Evolutionary conservation across 2,797 vertebrate species (phyloP).

Genomic region (Psittacula echo): DNA sequence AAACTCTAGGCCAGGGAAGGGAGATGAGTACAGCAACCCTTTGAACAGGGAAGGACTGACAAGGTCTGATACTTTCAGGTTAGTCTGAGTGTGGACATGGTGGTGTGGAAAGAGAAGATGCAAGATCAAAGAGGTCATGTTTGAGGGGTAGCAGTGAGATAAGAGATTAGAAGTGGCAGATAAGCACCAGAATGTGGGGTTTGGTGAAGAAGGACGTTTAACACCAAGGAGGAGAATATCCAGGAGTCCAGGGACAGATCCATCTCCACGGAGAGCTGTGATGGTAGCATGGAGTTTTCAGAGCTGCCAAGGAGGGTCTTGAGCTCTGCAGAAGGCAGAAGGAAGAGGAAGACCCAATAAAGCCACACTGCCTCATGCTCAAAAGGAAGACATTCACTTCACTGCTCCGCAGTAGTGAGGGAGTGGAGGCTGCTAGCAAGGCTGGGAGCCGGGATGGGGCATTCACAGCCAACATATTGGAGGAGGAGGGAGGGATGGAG

Average conservation of each 20-base stretch:
- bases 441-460: neutral
- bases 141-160: neutral
- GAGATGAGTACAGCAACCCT: neutral
- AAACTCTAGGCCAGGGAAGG: neutral
- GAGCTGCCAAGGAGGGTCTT: neutral
- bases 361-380: rapidly evolving
- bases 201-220: neutral
- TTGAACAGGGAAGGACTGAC: neutral
- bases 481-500: neutral
- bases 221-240: neutral
- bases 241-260: neutral
- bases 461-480: neutral
- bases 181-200: no score
- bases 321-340: neutral
- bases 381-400: neutral
- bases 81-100: neutral
- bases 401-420: neutral
- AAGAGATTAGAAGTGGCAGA: neutral
- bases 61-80: neutral
- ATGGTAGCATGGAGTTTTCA: neutral
- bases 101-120: neutral
- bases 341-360: neutral
- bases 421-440: neutral
- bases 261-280: neutral
- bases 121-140: neutral